These are phyloP conservation scores for Tretioscincus oriximinensis DNA, from an alignment of 2,113 vertebrate genomes.

Conservation along the genomic window DNA sequence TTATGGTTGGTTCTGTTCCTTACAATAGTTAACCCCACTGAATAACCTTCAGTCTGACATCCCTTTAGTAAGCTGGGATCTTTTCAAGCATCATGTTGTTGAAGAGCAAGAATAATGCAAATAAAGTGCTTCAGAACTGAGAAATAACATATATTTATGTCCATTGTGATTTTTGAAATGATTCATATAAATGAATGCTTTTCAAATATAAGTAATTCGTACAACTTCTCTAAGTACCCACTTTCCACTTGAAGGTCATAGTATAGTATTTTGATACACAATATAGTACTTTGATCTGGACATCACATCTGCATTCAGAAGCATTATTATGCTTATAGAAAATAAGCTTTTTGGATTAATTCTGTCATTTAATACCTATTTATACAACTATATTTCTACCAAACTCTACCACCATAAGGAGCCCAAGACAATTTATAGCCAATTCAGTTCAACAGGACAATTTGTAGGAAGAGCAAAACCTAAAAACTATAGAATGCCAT, in stretches of 20 bases:
- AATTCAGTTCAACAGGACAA: too few relatives aligned
- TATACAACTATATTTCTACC: too few relatives aligned
- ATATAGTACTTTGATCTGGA: not conserved
- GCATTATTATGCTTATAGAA: not conserved
- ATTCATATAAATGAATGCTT: not conserved
- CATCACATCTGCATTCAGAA: not conserved
- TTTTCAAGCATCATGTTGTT: conserved; percentile 1
- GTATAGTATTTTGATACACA: not conserved
- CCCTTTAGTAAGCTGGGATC: not conserved
- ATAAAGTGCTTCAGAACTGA: not conserved
- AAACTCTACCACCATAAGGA: too few relatives aligned
- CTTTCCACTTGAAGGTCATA: conserved; percentile 5
- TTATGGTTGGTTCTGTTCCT: conserved; percentile 20
- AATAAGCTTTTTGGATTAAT: not conserved
- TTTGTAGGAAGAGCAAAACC: too few relatives aligned
- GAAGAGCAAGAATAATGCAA: not conserved
- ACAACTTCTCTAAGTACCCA: not conserved
- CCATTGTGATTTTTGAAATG: not conserved
- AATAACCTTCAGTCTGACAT: conserved; percentile 28
- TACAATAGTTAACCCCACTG: conserved; percentile 20
- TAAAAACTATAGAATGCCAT: too few relatives aligned
- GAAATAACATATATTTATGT: not conserved
- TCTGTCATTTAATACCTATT: not conserved
- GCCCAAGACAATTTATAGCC: too few relatives aligned
- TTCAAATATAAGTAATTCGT: not conserved